Conservation (phyloP, 2,797 vertebrate genomes). For the Rhynchonycteris naso region DNA sequence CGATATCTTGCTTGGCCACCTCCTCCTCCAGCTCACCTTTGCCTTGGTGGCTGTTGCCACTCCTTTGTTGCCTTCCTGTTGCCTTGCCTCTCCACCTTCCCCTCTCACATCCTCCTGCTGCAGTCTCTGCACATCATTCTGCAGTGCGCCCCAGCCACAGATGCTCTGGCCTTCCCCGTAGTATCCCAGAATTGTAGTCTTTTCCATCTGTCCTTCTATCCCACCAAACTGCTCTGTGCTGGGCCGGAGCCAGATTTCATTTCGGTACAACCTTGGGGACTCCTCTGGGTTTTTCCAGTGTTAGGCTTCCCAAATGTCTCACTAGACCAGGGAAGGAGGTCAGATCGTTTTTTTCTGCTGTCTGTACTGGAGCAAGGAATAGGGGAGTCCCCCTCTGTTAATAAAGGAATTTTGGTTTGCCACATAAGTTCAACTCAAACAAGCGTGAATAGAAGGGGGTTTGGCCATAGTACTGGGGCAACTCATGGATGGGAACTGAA, state of each 20-base stretch:
- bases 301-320: neutral
- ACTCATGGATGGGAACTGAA: neutral
- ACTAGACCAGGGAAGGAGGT: neutral
- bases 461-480: neutral
- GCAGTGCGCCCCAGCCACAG: neutral
- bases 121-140: neutral
- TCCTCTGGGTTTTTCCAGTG: slow-evolving; percentile 41
- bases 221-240: neutral
- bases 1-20: neutral
- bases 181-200: neutral
- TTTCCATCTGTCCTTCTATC: neutral
- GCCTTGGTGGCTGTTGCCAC: neutral
- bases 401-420: neutral
- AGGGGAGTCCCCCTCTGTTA: neutral
- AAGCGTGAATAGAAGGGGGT: neutral
- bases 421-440: neutral
- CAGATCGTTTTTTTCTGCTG: neutral
- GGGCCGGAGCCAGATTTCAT: neutral
- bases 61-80: neutral
- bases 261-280: neutral
- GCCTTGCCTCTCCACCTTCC: neutral
- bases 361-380: neutral
- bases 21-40: neutral
- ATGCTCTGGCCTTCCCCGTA: neutral
- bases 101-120: neutral